Percentiles rank a stretch among this genome's conserved stretches.
Evolutionary conservation across 2,888 invertebrate genomes (phyloP).

Genomic region (Trichogramma dendrolimi): DNA sequence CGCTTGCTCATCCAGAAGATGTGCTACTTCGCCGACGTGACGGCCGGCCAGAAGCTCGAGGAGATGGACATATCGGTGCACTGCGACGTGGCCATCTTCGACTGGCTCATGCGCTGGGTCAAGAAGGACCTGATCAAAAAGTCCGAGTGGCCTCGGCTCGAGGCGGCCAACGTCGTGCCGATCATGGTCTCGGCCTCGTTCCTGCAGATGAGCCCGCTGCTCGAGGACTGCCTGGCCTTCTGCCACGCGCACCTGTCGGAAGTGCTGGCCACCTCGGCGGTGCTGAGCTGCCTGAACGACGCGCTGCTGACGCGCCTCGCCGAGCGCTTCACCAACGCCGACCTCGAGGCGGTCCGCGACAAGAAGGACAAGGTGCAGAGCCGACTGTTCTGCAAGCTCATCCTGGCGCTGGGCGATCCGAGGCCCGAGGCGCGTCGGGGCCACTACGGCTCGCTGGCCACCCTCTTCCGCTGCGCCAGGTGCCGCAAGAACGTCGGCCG

Average conservation of each 20-base stretch:
- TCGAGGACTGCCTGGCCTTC: conserved; percentile 80
- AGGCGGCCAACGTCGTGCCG: conserved; percentile 82
- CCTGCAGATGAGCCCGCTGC: conserved; percentile 86
- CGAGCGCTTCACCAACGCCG: conserved; percentile 82
- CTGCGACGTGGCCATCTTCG: conserved; percentile 92
- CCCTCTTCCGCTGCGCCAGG: conserved; percentile 70
- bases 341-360: conserved; percentile 79
- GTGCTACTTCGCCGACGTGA: conserved; percentile 92
- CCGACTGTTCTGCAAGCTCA: conserved; percentile 77
- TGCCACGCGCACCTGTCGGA: conserved; percentile 84
- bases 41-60: conserved; percentile 73
- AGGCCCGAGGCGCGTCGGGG: conserved; percentile 73
- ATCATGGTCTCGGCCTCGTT: conserved; percentile 92
- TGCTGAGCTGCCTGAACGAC: conserved; percentile 80
- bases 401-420: conserved; percentile 70
- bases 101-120: conserved; percentile 96
- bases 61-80: conserved; percentile 97
- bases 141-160: conserved; percentile 67
- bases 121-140: conserved; percentile 68
- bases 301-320: conserved; percentile 59
- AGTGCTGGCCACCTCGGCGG: conserved; percentile 79
- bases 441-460: conserved; percentile 76
- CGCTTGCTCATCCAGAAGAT: conserved; percentile 83
- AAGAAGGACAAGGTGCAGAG: conserved; percentile 86
- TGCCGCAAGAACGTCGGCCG: conserved; percentile 72